Evolutionary conservation across 2,888 invertebrate species (phyloP), one percentile per base, ranked within the genome.

Genomic region (Polietes domitor): DNA sequence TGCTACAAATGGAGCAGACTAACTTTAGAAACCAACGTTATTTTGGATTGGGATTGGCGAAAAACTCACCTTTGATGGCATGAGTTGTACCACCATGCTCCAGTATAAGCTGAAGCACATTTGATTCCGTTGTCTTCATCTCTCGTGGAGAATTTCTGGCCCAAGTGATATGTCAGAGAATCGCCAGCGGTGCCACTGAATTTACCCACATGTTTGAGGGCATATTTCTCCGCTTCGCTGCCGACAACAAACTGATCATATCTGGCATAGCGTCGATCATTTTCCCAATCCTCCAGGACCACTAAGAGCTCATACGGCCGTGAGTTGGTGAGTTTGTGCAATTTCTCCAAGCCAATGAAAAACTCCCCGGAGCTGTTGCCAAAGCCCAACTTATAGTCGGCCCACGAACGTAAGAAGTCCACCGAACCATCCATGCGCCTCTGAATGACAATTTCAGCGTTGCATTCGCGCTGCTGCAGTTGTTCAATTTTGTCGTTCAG

Each of bases 81-180:
- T 53, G 94, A 94, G 87, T 94, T 94, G 89, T 95, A 95, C 96
- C 96, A 96, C 96, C 96, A 96, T 1, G 94, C 95, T 0, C 95
- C 96, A 1, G 94, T 93, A 86, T 95, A 95, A 76, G 94, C 93
- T 50, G 92, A 90, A 0, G 95, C 95, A 89, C 96, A 96, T 93
- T 93, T 94, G 94, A 95, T 88, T 96, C 96, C n/a, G 84, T 95
- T 94, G 88, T 96, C 95, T 70, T 93, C 89, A 88, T 95, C 95
- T 63, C 92, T 92, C 0, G 95, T 95, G 1, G 95, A 95, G 88
- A 95, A 96, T 89, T 94, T 94, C 88, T 94, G 94, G 0, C 95
- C 95, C 2, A 94, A 94, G 86, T 95, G 95, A 88, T 95, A 95
- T 0, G 93, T 92, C 79, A 96, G 89, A 0, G 95, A 95, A 89